These are phyloP conservation scores for Diadromus collaris DNA, from an alignment of 2,888 invertebrate genomes.

Conservation along the genomic window DNA sequence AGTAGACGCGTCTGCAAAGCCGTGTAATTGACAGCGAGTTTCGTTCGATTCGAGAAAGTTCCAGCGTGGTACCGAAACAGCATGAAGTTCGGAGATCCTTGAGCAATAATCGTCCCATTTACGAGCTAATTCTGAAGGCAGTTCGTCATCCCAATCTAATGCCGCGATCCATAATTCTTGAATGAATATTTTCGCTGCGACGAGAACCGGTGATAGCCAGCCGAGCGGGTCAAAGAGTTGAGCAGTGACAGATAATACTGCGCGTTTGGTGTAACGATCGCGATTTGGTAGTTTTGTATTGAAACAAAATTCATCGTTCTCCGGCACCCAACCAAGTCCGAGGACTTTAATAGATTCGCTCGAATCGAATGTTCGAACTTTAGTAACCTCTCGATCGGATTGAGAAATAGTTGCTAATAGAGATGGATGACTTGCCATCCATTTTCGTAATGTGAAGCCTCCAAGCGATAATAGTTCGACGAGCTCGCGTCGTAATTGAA, in stretches of 20 bases:
- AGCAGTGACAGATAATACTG: background rate
- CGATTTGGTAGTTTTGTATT: background rate
- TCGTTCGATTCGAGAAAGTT: constrained; percentile 1
- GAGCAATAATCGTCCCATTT: constrained; percentile 28
- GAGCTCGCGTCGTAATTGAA: constrained; percentile 14
- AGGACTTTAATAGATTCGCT: constrained; percentile 14
- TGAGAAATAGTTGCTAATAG: constrained; percentile 1
- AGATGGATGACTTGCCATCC: background rate
- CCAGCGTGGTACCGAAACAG: constrained; percentile 46
- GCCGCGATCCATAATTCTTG: constrained; percentile 44
- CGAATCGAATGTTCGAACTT: constrained; percentile 19
- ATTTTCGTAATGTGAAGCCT: constrained; percentile 20
- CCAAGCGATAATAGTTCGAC: constrained; percentile 19
- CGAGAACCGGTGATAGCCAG: constrained; percentile 28
- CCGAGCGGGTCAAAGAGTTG: constrained; percentile 19
- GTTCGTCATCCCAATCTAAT: constrained; percentile 44
- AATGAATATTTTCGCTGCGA: constrained; percentile 41
- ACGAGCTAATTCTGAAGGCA: constrained; percentile 4
- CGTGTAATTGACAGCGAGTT: constrained; percentile 39
- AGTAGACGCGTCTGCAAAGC: constrained; percentile 53
- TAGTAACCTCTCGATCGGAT: constrained; percentile 1
- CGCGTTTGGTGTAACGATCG: background rate
- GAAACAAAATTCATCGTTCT: constrained; percentile 2
- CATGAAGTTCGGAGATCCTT: constrained; percentile 8
- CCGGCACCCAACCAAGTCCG: constrained; percentile 28